Base-by-base conservation (phyloP, 2,797 vertebrate species). In the Muscicapa comitata region DNA sequence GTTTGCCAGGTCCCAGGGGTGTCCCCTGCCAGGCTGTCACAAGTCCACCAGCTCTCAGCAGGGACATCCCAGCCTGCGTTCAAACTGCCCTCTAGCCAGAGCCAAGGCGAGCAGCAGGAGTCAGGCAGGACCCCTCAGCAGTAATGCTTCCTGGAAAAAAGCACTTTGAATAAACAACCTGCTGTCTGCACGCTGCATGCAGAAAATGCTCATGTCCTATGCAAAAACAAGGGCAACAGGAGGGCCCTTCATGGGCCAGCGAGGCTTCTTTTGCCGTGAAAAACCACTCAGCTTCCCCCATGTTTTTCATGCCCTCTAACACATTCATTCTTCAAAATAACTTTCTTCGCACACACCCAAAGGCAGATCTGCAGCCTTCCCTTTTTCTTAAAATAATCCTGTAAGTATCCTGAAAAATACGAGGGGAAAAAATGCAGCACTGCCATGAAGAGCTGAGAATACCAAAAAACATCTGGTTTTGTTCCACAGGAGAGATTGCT, bases 401-500 rank as follows among this genome's bases (percentile, higher is more conserved):
- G 31, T 29, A 96, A 73, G 80, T 81, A 90, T 92, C 87, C 86
- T 75, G 59, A 94, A 91, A 86, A 94, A 90, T 74, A 77, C 0
- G 7, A 93, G 67, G 33, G 80, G 89, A 86, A 83, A 95, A 92
- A 94, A 53, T 0, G 0, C 72, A 86, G 78, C 61, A 51, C 51
- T 63, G 67, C 87, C 75, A 74, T 38, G 71, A 96, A 90, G 66
- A 92, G 66, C 89, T 91, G 77, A 92, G 92, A 94, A 95, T 70
- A 96, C 74, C 73, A 75, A 84, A 96, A 97, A 98, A 98, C 95
- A 98, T 97, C 97, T 97, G 97, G 95, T 96, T 96, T 94, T 86
- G 88, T 92, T 97, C 95, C 93, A 87, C 90, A 50, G 94, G 90
- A 95, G 93, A 96, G 88, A 88, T 93, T 96, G 92, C 93, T 95